Evolutionary conservation across 2,797 vertebrate genomes (phyloP), one percentile per base, ranked within the genome.

Genomic region (Chaunax sp.): DNA sequence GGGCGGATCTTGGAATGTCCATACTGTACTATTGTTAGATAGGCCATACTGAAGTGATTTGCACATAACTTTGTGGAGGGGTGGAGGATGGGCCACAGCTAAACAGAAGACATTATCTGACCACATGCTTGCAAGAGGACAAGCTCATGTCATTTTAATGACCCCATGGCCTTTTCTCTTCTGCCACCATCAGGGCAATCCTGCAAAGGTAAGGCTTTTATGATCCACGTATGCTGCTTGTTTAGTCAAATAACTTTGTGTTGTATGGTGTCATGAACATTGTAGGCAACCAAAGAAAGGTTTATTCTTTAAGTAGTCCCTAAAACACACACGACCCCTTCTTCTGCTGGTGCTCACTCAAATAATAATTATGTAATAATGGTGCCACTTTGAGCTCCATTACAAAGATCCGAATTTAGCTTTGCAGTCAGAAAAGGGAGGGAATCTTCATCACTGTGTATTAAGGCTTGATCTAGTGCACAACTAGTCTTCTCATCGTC

Each of bases 301-400:
- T 83, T 81, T 69, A 85, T 51, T 77, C 69, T 73, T 77, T 66
- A 69, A 57, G 47, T 86, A 84, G 82, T 71, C 81, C 77, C 55
- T 81, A 78, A 81, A 83, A 60, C 72, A 81, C 80, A 84, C 82
- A 76, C 65, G 59, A 58, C 12, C 59, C 57, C 73, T 69, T 60
- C 76, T 60, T 83, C 75, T 80, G 73, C 80, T 72, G 70, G 65
- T 56, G 77, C 74, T 74, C 20, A 9, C 63, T 25, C 54, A 69
- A n/a, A 79, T 71, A 69, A 75, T 38, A 84, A 75, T 59, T 47
- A 54, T 33, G 55, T 54, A 79, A 76, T 78, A 83, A 75, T 64
- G 68, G 55, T 50, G 64, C 68, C 57, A 55, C n/a, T 25, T 38
- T 57, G 26, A 46, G 57, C 41, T 45, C 40, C n/a, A 30, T 22